These are phyloP conservation scores for Sweltsa coloradensis DNA, from an alignment of 1,140 invertebrate species.

Conservation along the genomic window DNA sequence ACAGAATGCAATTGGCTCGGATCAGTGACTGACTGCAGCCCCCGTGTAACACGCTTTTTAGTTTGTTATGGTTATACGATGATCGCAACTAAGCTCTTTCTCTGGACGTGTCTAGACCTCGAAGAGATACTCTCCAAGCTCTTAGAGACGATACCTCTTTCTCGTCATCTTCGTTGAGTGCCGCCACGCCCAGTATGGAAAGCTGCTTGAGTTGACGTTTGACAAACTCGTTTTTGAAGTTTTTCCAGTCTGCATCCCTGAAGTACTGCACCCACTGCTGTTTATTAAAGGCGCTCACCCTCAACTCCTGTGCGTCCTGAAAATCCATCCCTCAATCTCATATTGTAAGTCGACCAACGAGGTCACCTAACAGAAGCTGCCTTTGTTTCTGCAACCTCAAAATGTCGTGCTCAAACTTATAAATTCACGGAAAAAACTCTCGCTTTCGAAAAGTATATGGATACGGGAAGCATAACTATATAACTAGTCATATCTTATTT, in stretches of 20 bases:
- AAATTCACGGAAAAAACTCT: no score
- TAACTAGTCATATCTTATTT: no score
- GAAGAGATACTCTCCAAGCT: background rate
- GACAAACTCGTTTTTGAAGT: slow-evolving; percentile 16
- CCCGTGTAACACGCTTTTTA: background rate
- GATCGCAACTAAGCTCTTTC: background rate
- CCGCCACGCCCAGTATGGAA: slow-evolving; percentile 19
- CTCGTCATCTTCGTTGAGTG: slow-evolving; percentile 15
- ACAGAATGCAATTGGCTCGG: background rate
- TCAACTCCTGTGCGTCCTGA: no score
- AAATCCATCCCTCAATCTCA: no score
- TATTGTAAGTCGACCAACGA: no score
- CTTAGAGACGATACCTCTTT: slow-evolving; percentile 5
- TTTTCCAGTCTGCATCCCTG: slow-evolving; percentile 14
- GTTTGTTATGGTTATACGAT: background rate
- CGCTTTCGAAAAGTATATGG: no score
- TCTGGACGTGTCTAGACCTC: background rate
- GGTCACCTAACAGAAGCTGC: no score
- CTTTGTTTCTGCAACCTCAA: no score
- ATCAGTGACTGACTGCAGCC: background rate
- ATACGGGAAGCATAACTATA: no score
- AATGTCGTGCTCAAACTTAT: no score
- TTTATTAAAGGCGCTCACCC: no score
- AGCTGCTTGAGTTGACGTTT: slow-evolving; percentile 18
- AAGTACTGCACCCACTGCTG: slow-evolving; percentile 20